phyloP scores from a whole-genome alignment of 2,113 vertebrate species.

The Semicossyphus pulcher region DNA sequence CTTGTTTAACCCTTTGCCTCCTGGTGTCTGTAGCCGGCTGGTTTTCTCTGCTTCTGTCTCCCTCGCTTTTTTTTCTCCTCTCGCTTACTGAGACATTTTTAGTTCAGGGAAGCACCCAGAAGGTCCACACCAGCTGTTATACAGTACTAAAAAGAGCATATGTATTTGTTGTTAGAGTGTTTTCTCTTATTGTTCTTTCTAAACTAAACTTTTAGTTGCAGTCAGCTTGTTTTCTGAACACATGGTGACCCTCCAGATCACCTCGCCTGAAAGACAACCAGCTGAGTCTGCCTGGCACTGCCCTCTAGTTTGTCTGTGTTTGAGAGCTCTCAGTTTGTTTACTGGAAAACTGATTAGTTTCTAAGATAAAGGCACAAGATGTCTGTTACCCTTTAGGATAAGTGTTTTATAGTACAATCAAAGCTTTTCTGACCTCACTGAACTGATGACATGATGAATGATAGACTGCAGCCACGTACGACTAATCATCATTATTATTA shows the following conservation, averaged over 20 bases:
- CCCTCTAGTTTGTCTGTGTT: not conserved
- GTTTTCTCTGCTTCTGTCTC: not conserved
- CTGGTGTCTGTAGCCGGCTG: conserved; percentile 81
- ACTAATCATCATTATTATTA: not conserved
- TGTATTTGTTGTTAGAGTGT: conserved; percentile 14
- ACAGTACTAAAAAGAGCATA: not conserved
- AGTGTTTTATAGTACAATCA: not conserved
- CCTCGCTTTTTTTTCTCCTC: not conserved
- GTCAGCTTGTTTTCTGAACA: conserved; percentile 7
- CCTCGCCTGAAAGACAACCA: conserved; percentile 4
- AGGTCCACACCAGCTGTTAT: not conserved
- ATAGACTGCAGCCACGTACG: not conserved
- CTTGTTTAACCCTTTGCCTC: conserved; percentile 96
- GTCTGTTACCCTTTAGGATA: conserved; percentile 1
- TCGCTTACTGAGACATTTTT: conserved; percentile 5
- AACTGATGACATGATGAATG: not conserved
- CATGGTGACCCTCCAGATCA: not conserved
- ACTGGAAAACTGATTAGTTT: conserved; percentile 7
- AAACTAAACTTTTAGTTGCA: not conserved
- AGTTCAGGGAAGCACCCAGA: not conserved
- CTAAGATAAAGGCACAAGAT: not conserved
- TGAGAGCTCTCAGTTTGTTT: not conserved
- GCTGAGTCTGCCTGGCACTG: not conserved
- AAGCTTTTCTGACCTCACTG: not conserved
- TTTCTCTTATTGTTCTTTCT: conserved; percentile 13